These are phyloP conservation scores for Actinemys pallida DNA, from an alignment of 2,113 vertebrate species.

Conservation along the genomic window DNA sequence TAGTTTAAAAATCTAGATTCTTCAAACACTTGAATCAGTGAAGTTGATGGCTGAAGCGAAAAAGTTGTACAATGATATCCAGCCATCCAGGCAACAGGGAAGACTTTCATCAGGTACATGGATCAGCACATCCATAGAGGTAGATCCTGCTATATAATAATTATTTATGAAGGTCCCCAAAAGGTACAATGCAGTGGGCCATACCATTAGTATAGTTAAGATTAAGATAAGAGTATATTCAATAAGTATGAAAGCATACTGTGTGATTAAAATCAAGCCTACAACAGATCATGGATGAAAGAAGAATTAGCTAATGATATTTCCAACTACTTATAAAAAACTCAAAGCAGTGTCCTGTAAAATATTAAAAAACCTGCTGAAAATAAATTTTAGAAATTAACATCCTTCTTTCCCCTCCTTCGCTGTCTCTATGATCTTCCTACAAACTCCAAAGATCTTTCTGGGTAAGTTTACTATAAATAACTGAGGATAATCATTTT, in stretches of 20 bases:
- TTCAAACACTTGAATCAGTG: not conserved
- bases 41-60: not conserved
- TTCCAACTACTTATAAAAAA: not conserved
- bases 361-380: not conserved
- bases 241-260: not conserved
- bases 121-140: not conserved
- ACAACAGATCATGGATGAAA: not conserved
- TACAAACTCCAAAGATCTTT: not conserved
- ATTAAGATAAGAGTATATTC: not conserved
- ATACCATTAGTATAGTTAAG: not conserved
- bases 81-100: not conserved
- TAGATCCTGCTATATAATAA: not conserved
- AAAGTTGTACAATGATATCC: not conserved
- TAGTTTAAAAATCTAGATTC: conserved; percentile 10
- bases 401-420: not conserved
- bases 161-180: conserved; percentile 21
- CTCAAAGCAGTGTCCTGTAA: not conserved
- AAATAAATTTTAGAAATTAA: not conserved
- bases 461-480: not conserved
- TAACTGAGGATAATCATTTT: not conserved
- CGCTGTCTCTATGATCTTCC: not conserved
- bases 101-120: not conserved
- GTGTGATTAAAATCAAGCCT: not conserved
- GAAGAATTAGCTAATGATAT: not conserved
- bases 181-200: not conserved